phyloP scores from a whole-genome alignment of 2,797 vertebrate species.

The Galago senegalensis region DNA sequence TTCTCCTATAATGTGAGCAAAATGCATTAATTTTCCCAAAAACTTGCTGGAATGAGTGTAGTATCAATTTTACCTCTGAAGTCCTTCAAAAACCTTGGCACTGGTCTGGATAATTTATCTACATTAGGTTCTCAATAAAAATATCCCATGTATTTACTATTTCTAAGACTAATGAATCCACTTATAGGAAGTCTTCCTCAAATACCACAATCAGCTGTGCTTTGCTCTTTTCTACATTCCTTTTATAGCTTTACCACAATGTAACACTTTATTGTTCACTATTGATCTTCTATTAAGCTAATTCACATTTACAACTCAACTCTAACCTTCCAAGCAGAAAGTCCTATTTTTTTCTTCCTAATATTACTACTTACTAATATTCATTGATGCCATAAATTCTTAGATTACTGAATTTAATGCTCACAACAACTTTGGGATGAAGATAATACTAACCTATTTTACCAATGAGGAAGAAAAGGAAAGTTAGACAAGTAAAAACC shows the following conservation, averaged over 20 bases:
- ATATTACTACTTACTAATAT: constrained; percentile 28
- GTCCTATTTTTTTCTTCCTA: constrained; percentile 24
- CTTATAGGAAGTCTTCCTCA: constrained; percentile 11
- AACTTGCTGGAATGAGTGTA: constrained; percentile 15
- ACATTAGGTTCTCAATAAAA: constrained; percentile 51
- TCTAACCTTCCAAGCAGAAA: constrained; percentile 1
- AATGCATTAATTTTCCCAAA: background rate
- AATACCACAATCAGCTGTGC: background rate
- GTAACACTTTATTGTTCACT: constrained; percentile 18
- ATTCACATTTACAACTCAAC: constrained; percentile 40
- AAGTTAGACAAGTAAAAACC: constrained; percentile 40
- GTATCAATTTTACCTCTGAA: constrained; percentile 43
- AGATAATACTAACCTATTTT: constrained; percentile 26
- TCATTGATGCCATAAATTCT: constrained; percentile 50
- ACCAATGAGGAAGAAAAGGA: constrained; percentile 36
- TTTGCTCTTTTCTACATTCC: constrained; percentile 30
- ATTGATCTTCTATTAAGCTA: background rate
- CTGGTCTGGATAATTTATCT: constrained; percentile 43
- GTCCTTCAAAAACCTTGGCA: constrained; percentile 32
- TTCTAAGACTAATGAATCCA: constrained; percentile 49
- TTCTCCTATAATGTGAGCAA: constrained; percentile 25
- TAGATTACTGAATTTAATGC: constrained; percentile 22
- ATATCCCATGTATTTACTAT: constrained; percentile 50
- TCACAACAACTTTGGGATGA: constrained; percentile 25
- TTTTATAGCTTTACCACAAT: background rate